Evolutionary conservation across 2,113 vertebrate species (phyloP).

Genomic region (Carassius carassius): DNA sequence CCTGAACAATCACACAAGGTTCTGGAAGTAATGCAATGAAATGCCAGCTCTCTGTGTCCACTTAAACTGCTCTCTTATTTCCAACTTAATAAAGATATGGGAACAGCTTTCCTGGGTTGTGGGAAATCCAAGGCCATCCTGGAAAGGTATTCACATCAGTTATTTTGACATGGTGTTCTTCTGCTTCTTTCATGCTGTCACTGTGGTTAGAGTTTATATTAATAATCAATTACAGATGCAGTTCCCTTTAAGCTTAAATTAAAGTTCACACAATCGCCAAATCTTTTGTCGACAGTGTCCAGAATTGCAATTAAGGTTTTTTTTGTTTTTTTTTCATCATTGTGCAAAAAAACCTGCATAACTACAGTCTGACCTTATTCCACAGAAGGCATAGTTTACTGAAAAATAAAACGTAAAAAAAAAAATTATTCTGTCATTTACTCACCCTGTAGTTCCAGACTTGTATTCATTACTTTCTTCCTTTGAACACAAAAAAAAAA

Average conservation of each 20-base stretch:
- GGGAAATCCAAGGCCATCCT: constrained; percentile 39
- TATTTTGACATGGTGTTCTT: constrained; percentile 36
- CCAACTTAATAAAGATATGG: constrained; percentile 56
- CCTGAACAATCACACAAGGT: constrained; percentile 41
- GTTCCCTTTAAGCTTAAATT: background rate
- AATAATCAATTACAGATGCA: constrained; percentile 23
- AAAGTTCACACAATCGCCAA: background rate
- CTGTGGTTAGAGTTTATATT: background rate
- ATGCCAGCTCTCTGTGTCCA: constrained; percentile 46
- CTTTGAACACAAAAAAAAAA: too few relatives aligned
- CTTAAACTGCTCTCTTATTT: constrained; percentile 46
- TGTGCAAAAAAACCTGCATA: background rate
- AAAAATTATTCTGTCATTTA: background rate
- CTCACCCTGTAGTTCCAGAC: too few relatives aligned
- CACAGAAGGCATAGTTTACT: background rate
- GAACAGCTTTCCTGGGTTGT: constrained; percentile 33
- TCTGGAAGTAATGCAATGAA: constrained; percentile 56
- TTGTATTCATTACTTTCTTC: background rate
- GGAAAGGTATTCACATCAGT: constrained; percentile 31
- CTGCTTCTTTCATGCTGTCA: constrained; percentile 10
- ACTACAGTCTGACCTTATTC: background rate
- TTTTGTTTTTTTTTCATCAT: background rate
- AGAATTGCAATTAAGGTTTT: background rate
- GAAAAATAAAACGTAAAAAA: too few relatives aligned
- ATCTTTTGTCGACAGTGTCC: background rate